Conservation (phyloP, 2,113 vertebrate species). For the Todiramphus saurophagus region DNA sequence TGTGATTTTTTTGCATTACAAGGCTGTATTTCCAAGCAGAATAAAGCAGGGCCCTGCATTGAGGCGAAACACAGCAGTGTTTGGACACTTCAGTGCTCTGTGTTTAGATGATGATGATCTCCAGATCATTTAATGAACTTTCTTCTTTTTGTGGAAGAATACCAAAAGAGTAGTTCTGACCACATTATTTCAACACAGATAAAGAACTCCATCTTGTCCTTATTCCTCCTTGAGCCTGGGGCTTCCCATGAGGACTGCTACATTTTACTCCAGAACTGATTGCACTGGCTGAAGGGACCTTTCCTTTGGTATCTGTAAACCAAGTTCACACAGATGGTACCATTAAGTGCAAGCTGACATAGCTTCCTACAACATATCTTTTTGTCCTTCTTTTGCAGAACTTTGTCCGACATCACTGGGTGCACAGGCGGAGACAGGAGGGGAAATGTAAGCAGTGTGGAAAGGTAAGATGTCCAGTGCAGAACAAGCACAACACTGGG, state of each 20-base stretch:
- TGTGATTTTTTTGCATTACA: not conserved
- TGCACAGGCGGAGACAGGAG: constrained; percentile 93
- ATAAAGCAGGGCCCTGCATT: rapidly evolving
- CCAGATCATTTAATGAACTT: not conserved
- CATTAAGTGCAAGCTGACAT: not conserved
- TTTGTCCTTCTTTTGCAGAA: constrained; percentile 77
- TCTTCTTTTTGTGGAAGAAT: not conserved
- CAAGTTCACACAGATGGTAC: not conserved
- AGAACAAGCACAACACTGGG: rapidly evolving
- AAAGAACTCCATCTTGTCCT: not conserved
- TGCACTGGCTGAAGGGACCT: not conserved
- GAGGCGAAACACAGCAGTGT: not conserved
- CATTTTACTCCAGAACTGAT: not conserved
- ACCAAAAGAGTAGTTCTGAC: not conserved
- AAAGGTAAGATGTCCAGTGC: constrained; percentile 79
- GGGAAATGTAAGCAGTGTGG: constrained; percentile 98
- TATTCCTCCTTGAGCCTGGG: not conserved
- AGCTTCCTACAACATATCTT: not conserved
- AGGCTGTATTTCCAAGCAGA: not conserved
- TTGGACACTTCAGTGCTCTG: not conserved
- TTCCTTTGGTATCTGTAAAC: not conserved
- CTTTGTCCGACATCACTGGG: constrained; percentile 95
- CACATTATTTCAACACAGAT: not conserved
- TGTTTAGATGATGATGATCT: not conserved
- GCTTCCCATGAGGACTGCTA: not conserved